phyloP scores from a whole-genome alignment of 2,888 invertebrate species.

The Agriopis aurantiaria region DNA sequence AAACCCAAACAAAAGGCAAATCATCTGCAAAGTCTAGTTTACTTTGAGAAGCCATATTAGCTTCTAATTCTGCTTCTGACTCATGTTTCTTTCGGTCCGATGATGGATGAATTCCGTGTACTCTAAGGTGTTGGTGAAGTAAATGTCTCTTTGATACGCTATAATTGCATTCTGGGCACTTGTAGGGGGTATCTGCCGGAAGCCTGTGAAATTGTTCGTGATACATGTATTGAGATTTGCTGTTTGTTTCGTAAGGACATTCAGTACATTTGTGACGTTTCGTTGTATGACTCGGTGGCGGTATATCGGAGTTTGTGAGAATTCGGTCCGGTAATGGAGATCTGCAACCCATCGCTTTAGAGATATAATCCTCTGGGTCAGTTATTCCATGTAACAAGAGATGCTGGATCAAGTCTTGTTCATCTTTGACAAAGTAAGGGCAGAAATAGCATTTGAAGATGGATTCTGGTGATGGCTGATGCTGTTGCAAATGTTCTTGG shows the following conservation, averaged over 20 bases:
- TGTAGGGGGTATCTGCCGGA: slow-evolving; percentile 90
- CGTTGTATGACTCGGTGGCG: slow-evolving; percentile 60
- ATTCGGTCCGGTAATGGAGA: slow-evolving; percentile 63
- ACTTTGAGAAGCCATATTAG: slow-evolving; percentile 52
- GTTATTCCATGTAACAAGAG: slow-evolving; percentile 88
- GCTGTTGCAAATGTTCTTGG: slow-evolving; percentile 89
- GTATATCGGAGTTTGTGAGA: slow-evolving; percentile 30
- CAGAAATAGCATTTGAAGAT: slow-evolving; percentile 93
- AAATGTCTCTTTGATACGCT: slow-evolving; percentile 93
- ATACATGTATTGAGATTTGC: slow-evolving; percentile 94
- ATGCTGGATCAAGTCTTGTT: slow-evolving; percentile 90
- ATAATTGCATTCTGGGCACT: slow-evolving; percentile 93
- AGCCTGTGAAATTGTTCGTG: slow-evolving; percentile 94
- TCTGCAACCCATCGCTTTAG: slow-evolving; percentile 76
- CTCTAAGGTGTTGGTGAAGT: slow-evolving; percentile 93
- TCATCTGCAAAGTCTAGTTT: slow-evolving; percentile 81
- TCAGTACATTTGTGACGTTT: slow-evolving; percentile 92
- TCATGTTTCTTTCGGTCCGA: slow-evolving; percentile 68
- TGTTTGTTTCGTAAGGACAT: slow-evolving; percentile 95
- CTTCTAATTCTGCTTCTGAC: slow-evolving; percentile 76
- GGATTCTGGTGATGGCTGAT: slow-evolving; percentile 89
- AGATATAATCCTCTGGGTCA: slow-evolving; percentile 86
- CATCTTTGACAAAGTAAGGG: slow-evolving; percentile 91
- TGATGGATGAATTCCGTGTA: slow-evolving; percentile 87
- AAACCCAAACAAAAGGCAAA: slow-evolving; percentile 92